Evolutionary conservation across 2,113 vertebrate species (phyloP).

Genomic region (Caranx ignobilis): DNA sequence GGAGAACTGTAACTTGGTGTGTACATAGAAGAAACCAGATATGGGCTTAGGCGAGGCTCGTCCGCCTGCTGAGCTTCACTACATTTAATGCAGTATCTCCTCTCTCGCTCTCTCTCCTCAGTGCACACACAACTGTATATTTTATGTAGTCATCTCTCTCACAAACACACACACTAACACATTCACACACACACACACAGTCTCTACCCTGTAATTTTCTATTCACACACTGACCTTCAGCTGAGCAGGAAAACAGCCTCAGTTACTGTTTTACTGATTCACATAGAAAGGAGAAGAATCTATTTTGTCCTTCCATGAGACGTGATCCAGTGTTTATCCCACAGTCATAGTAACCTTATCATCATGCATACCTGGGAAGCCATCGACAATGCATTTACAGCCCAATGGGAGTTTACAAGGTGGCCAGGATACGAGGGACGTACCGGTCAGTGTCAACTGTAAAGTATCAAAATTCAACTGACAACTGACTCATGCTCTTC

Average conservation of each 20-base stretch:
- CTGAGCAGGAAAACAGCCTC: conserved; percentile 59
- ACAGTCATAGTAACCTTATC: conserved; percentile 17
- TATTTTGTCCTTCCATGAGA: conserved; percentile 25
- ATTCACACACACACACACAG: conserved; percentile 6
- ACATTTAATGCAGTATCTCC: conserved; percentile 32
- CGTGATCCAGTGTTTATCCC: conserved; percentile 23
- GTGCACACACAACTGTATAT: conserved; percentile 49
- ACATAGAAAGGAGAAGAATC: conserved; percentile 44
- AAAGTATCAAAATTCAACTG: conserved; percentile 1
- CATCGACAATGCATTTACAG: conserved; percentile 17
- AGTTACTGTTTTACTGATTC: conserved; percentile 43
- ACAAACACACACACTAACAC: background rate
- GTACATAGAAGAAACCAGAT: conserved; percentile 58
- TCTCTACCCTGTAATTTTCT: conserved; percentile 31
- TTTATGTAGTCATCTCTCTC: conserved; percentile 61
- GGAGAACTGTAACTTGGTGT: conserved; percentile 44
- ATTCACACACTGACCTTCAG: conserved; percentile 74
- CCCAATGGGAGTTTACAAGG: background rate
- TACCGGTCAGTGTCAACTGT: background rate
- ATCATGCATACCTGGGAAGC: background rate
- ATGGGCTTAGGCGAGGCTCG: conserved; percentile 12
- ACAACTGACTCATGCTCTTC: background rate
- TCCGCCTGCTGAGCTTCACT: conserved; percentile 27
- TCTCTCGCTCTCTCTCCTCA: background rate
- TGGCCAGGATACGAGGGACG: background rate